These are phyloP conservation scores for Agrilus mali DNA, from an alignment of 2,888 invertebrate genomes.

Conservation along the genomic window DNA sequence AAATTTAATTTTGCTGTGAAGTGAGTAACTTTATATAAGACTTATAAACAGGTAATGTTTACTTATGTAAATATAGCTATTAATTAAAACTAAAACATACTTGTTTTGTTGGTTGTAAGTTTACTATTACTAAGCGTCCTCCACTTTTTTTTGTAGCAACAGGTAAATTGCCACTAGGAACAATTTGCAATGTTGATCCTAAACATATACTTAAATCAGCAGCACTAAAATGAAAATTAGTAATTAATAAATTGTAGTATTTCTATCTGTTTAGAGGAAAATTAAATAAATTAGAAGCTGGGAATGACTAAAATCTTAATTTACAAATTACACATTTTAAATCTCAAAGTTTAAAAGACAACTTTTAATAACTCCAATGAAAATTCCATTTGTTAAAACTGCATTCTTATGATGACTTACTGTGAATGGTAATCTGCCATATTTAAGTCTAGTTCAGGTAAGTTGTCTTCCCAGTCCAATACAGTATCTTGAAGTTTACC, in stretches of 20 bases:
- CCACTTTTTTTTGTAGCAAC: constrained; percentile 70
- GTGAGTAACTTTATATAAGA: neutral
- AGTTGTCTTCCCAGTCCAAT: constrained; percentile 92
- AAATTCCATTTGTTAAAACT: no score
- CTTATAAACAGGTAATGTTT: neutral
- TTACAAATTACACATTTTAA: no score
- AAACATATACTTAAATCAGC: constrained; percentile 89
- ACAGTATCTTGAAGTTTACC: constrained; percentile 83
- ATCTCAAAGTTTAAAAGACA: neutral
- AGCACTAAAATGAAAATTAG: constrained; percentile 46
- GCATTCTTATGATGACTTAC: constrained; percentile 41
- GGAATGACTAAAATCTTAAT: no score
- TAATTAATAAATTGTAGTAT: constrained; percentile 7
- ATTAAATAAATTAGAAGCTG: no score
- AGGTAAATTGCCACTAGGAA: constrained; percentile 92
- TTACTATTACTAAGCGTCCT: constrained; percentile 85
- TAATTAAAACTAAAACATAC: constrained; percentile 39
- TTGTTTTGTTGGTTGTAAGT: constrained; percentile 96
- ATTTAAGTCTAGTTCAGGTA: constrained; percentile 76
- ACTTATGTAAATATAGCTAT: no score
- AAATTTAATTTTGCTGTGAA: neutral
- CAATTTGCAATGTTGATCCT: constrained; percentile 95
- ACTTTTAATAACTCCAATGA: no score
- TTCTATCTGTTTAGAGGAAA: no score
- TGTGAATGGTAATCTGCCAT: constrained; percentile 79